Evolutionary conservation across 2,113 vertebrate species (phyloP), one percentile per base, ranked within the genome.

Genomic region (Parotia lawesii): DNA sequence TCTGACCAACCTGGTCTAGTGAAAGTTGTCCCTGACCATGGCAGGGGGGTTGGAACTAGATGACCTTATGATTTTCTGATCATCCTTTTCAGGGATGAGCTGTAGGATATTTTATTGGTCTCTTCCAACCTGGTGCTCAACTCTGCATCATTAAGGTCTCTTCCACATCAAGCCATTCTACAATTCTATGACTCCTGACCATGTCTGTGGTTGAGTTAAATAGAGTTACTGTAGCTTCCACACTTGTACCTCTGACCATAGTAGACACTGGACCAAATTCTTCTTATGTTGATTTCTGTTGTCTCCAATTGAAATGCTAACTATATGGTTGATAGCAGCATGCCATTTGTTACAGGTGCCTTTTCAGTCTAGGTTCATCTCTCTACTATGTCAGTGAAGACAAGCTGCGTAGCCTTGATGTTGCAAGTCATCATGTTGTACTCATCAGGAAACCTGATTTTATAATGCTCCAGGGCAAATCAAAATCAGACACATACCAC

Each of bases 311-410:
- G 54, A 78, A 81, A 50, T 71, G 51, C 12, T 74, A 70, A 58
- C 8, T 66, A 1, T 5, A 10, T 31, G 25, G 3, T 44, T 0
- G 0, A 67, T 22, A 77, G n/a, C 56, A 70, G 33, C 19, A 20
- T 27, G 18, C 9, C 0, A 1, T 78, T 85, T 70, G 11, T 62
- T 74, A 74, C 33, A 51, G n/a, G 33, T 29, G 37, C 2, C 6
- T 22, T 51, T 91, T 82, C 37, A 77, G 27, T 71, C 19, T 37
- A 74, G 44, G n/a, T 74, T 84, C 14, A n/a, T 38, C 11, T 51
- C 29, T 77, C 19, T 3, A 1, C 17, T 53, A 10, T 6, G 15
- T 31, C 53, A 69, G 57, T 14, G 45, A 87, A 79, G 31, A 67
- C 28, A 51, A 78, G 12, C 14, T 79, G 44, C 31, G 11, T 17